Base-by-base conservation (phyloP, 2,888 invertebrate genomes). In the Priocnemis perturbator region DNA sequence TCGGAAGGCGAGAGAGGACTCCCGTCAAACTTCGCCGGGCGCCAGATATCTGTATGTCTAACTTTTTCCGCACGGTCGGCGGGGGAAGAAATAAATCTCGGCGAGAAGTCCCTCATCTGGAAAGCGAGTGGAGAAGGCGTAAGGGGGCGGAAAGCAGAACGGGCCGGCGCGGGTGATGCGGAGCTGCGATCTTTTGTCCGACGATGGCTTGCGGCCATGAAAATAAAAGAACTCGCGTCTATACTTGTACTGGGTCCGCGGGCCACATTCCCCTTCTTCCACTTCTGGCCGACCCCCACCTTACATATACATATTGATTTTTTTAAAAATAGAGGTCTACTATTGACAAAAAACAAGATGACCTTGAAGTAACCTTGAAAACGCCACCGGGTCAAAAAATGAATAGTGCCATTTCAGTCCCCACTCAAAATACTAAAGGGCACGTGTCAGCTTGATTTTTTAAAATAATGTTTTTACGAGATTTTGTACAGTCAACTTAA, bases 41-140 rank as follows among this genome's bases (percentile, higher is more conserved):
- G 63, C 53, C 37, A 60, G 78, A 59, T 77, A 77, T 77, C 75
- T 68, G 62, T 65, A 58, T 53, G 72, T 57, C 26, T 60, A 63
- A 71, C 63, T 72, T 71, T 75, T 73, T 79, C 72, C 68, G 26
- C 64, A 44, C 67, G 37, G 50, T 62, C 64, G 53, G 58, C 56
- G 56, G 9, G 60, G 81, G 78, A 77, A 80, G 81, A 81, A 77
- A 80, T 76, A 81, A 81, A 81, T 81, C 78, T 67, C 30, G 45
- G 64, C 52, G 64, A 44, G 68, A 78, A 67, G 37, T 60, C 67
- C 68, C 63, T 76, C 76, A 63, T 67, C 76, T 72, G 78, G 74
- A 78, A 78, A 74, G 64, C 64, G 68, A 52, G 66, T 60, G 66
- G 61, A 23, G 23, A 55, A 14, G 15, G 44, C 20, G 58, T 17